A percentile compares a stretch with the other conserved stretches of the same genome.
These are phyloP conservation scores for Pardosa pseudoannulata DNA, from an alignment of 2,888 invertebrate genomes.

Conservation along the genomic window DNA sequence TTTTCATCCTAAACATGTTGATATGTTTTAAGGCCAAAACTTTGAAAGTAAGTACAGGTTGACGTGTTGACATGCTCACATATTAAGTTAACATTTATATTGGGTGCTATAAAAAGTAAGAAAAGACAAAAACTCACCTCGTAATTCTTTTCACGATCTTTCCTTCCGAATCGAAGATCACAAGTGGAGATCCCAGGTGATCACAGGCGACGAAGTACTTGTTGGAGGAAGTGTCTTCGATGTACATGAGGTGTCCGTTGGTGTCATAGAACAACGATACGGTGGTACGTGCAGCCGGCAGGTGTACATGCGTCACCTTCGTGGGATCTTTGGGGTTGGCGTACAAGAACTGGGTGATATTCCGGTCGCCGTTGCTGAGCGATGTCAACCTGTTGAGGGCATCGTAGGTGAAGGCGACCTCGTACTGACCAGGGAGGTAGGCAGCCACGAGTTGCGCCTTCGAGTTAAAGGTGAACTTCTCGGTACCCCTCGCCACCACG, in stretches of 20 bases:
- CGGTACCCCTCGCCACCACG: conserved; percentile 94
- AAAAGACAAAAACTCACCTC: conserved; percentile 37
- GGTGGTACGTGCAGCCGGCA: conserved; percentile 91
- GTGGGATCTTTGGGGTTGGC: conserved; percentile 89
- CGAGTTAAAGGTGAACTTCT: conserved; percentile 94
- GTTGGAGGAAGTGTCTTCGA: conserved; percentile 88
- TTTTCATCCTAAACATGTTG: no score
- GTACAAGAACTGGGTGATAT: conserved; percentile 97
- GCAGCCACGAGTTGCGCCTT: conserved; percentile 92
- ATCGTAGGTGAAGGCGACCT: conserved; percentile 89
- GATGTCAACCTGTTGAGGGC: conserved; percentile 91
- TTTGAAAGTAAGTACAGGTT: no score
- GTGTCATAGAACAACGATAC: conserved; percentile 95
- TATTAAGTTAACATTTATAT: no score
- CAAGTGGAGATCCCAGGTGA: conserved; percentile 94
- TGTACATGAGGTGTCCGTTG: conserved; percentile 90
- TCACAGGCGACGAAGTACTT: conserved; percentile 96
- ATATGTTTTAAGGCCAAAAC: no score
- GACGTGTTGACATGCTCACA: no score
- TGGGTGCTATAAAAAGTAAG: no score
- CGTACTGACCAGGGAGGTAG: conserved; percentile 90
- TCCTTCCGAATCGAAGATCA: conserved; percentile 96
- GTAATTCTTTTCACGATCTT: conserved; percentile 91
- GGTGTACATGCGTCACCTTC: conserved; percentile 93
- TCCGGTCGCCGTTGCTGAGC: conserved; percentile 93